Evolutionary conservation across 2,113 vertebrate species (phyloP).

Genomic region (Saccopteryx leptura): DNA sequence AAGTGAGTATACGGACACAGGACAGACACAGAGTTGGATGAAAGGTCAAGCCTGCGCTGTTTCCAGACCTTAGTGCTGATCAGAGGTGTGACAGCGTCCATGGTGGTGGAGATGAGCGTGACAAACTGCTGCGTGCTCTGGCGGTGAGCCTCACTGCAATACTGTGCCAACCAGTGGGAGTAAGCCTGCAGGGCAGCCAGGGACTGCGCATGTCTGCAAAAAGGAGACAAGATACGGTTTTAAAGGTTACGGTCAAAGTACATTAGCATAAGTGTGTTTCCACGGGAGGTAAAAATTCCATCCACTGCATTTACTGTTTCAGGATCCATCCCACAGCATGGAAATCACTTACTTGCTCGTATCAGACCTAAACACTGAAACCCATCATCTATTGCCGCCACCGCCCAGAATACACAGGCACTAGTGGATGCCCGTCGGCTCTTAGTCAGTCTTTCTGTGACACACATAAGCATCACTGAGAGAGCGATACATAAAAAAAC

Average conservation of each 20-base stretch:
- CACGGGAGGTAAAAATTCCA: not conserved
- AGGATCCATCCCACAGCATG: not conserved
- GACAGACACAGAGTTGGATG: not conserved
- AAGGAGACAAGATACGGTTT: not conserved
- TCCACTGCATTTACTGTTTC: not conserved
- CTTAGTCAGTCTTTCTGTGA: not conserved
- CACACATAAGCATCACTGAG: not conserved
- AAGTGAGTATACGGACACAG: not conserved
- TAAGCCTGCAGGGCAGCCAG: constrained; percentile 98
- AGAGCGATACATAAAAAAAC: constrained; percentile 7
- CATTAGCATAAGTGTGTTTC: not conserved
- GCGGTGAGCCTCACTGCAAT: constrained; percentile 95
- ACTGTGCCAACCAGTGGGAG: constrained; percentile 98
- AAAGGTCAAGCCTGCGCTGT: not conserved
- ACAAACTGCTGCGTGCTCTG: constrained; percentile 96
- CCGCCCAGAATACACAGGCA: not conserved
- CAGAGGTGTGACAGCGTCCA: constrained; percentile 95
- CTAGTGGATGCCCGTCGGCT: not conserved
- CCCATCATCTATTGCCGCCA: not conserved
- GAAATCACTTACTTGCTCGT: not conserved
- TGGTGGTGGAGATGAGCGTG: constrained; percentile 95
- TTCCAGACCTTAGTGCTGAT: constrained; percentile 96
- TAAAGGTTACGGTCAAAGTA: not conserved
- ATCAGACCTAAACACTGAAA: not conserved
- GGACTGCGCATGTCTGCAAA: constrained; percentile 96